Base-by-base conservation (phyloP, 2,113 vertebrate species). In the Psittacara wagleri region DNA sequence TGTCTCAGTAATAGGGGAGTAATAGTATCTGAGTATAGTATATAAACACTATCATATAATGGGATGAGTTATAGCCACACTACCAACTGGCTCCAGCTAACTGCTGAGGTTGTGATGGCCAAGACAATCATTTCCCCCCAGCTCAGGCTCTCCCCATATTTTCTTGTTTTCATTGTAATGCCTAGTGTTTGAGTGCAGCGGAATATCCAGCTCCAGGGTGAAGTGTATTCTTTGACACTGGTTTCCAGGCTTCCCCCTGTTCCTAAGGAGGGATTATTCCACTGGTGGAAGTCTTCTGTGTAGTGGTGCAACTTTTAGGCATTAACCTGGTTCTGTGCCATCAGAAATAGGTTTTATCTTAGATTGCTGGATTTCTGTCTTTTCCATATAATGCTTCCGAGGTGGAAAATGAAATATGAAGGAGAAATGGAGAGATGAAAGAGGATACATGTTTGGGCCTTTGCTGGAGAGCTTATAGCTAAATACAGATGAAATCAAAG, bases 91-190 rank as follows among this genome's bases (percentile, higher is more conserved):
- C 51, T 77, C 35, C 44, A 66, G 51, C 7, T 37, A 29, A 7
- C 44, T 41, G 57, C 59, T 67, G 41, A 48, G 46, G 29, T 66
- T 41, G 29, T 61, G n/a, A 73, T 61, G 52, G 46, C 24, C 44
- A 25, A 41, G 39, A 39, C 41, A 39, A 7, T 6, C 10, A 3
- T 29, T 78, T 72, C 17, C 22, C 1, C 0, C 0, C 6, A 13
- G n/a, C 24, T 93, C 9, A 37, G 52, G 25, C 22, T 70, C n/a
- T 64, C 29, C 9, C 17, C 9, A 8, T 9, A 22, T 37, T 85
- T 91, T 70, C 27, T 74, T 6, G 3, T 35, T 57, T 73, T 69
- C 44, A 29, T 43, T 66, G 23, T 29, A 1, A 4, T 11, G 35
- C 62, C 81, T 28, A 46, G 31, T 29, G 18, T 11, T 24, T 12